phyloP scores from a whole-genome alignment of 2,888 invertebrate species.

The Camponotus fellah region DNA sequence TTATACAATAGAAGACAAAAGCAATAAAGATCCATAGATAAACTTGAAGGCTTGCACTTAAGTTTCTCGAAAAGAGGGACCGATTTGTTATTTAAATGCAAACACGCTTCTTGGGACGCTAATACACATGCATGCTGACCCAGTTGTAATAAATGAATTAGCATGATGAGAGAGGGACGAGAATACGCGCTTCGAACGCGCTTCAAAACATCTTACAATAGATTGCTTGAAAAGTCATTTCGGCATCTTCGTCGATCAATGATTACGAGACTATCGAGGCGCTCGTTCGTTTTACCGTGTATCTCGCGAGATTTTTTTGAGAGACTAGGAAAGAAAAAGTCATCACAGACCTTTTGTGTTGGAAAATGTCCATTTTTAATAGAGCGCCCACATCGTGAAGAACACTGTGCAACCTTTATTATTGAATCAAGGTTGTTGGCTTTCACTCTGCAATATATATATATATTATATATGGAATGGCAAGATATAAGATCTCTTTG shows the following conservation, averaged over 20 bases:
- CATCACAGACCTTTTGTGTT: neutral
- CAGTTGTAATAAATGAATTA: conserved; percentile 44
- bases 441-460: conserved; percentile 75
- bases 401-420: conserved; percentile 80
- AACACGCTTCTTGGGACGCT: neutral
- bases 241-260: conserved; percentile 20
- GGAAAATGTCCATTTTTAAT: conserved; percentile 56
- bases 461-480: conserved; percentile 50
- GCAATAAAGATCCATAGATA: neutral
- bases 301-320: neutral
- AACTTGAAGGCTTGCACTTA: neutral
- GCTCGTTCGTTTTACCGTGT: neutral
- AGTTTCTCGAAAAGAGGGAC: neutral
- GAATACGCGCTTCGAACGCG: conserved; percentile 1
- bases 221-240: conserved; percentile 15
- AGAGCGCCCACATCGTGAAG: conserved; percentile 47
- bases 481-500: conserved; percentile 62
- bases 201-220: conserved; percentile 40
- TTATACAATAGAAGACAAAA: neutral
- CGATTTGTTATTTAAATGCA: conserved; percentile 51
- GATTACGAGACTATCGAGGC: neutral
- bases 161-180: conserved; percentile 13
- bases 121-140: conserved; percentile 35
- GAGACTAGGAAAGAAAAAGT: neutral
- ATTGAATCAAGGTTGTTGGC: conserved; percentile 83